phyloP scores from a whole-genome alignment of 2,797 vertebrate species.

The Semaprochilodus insignis region DNA sequence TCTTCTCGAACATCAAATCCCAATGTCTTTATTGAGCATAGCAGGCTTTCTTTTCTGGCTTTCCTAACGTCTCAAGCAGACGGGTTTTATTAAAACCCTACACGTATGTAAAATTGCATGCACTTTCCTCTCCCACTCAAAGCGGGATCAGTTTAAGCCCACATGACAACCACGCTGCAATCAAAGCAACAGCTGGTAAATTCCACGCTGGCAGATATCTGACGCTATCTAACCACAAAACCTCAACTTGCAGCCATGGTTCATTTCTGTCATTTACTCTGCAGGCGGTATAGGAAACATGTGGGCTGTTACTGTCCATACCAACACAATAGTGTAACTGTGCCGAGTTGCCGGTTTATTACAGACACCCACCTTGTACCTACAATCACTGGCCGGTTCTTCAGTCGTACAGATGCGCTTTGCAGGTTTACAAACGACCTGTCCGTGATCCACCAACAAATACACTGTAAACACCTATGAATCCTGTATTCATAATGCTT shows the following conservation, averaged over 20 bases:
- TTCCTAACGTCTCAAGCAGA: not conserved
- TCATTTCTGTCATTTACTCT: not conserved
- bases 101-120: not conserved
- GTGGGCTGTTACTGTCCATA: not conserved
- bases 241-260: not conserved
- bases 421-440: too few relatives aligned
- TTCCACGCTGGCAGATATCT: constrained; percentile 5
- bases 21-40: not conserved
- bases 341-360: not conserved
- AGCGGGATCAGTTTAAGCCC: not conserved
- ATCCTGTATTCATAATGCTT: too few relatives aligned
- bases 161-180: not conserved
- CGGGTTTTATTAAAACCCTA: not conserved
- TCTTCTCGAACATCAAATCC: not conserved
- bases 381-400: too few relatives aligned
- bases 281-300: constrained; percentile 11
- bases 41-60: not conserved
- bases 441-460: too few relatives aligned
- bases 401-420: too few relatives aligned
- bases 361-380: not conserved
- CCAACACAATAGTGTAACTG: not conserved
- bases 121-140: constrained; percentile 1
- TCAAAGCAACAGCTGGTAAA: constrained; percentile 6
- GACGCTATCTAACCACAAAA: constrained; percentile 6
- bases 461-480: too few relatives aligned